A percentile compares a stretch with the other conserved stretches of the same genome.
These are phyloP conservation scores for Rhinophrynus dorsalis DNA, from an alignment of 2,797 vertebrate genomes.

Conservation along the genomic window DNA sequence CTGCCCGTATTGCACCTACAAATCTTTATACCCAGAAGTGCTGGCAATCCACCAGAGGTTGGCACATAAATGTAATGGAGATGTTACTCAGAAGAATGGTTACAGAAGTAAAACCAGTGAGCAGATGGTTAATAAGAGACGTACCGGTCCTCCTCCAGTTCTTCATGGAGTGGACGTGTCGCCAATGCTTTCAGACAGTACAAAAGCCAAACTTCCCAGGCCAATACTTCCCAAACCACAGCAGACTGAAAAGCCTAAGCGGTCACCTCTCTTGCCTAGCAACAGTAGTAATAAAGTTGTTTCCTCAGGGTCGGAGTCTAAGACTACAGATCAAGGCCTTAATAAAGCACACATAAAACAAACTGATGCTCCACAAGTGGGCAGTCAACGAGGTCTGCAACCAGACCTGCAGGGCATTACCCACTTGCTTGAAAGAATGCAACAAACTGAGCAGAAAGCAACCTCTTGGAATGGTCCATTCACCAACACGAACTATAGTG, in stretches of 20 bases:
- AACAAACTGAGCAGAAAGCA: conserved; percentile 56
- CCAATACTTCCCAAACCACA: conserved; percentile 60
- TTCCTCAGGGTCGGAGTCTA: conserved; percentile 57
- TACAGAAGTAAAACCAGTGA: conserved; percentile 52
- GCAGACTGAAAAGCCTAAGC: conserved; percentile 61
- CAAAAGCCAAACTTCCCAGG: conserved; percentile 69
- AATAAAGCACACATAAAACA: conserved; percentile 64
- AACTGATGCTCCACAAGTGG: conserved; percentile 53
- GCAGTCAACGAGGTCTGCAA: conserved; percentile 56
- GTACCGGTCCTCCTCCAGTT: conserved; percentile 90
- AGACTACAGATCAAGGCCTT: conserved; percentile 63
- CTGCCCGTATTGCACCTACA: conserved; percentile 84
- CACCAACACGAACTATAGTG: conserved; percentile 31
- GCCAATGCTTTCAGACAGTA: conserved; percentile 68
- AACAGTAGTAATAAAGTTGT: conserved; percentile 56
- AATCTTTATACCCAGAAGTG: conserved; percentile 91
- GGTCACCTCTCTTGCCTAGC: conserved; percentile 40
- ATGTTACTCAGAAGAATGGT: conserved; percentile 57
- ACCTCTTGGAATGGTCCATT: conserved; percentile 42
- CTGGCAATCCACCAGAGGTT: conserved; percentile 87
- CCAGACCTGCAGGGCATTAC: conserved; percentile 57
- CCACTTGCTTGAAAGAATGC: conserved; percentile 59
- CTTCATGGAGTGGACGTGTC: conserved; percentile 85
- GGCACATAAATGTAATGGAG: conserved; percentile 80
- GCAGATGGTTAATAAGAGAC: conserved; percentile 60